Percentiles rank a stretch among this genome's conserved stretches.
Evolutionary conservation across 2,888 invertebrate species (phyloP).

Genomic region (Gymnoscelis rufifasciata): DNA sequence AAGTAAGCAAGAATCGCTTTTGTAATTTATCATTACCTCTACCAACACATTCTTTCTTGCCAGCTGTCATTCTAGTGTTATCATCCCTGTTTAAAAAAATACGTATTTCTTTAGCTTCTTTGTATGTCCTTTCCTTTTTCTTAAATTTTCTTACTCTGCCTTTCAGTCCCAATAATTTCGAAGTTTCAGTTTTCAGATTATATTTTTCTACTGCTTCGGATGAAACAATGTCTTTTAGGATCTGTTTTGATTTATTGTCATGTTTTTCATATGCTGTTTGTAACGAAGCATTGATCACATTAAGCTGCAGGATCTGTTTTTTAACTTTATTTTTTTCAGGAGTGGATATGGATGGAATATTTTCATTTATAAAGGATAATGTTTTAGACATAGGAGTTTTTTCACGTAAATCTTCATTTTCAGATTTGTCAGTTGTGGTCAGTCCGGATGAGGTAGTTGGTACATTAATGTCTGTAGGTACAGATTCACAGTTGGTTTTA

Average conservation of each 20-base stretch:
- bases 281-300: constrained; percentile 4
- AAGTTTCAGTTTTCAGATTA: constrained; percentile 5
- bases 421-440: constrained; percentile 5
- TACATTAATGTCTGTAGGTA: neutral
- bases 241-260: constrained; percentile 8
- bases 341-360: constrained; percentile 3
- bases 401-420: neutral
- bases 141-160: constrained; percentile 3
- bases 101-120: constrained; percentile 5
- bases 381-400: constrained; percentile 4
- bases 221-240: constrained; percentile 8
- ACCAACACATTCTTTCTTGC: constrained; percentile 8
- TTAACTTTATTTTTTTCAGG: constrained; percentile 2
- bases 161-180: constrained; percentile 1
- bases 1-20: neutral
- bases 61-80: constrained; percentile 3
- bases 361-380: constrained; percentile 8
- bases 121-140: constrained; percentile 5
- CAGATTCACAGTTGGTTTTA: constrained; percentile 5
- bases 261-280: constrained; percentile 6
- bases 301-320: constrained; percentile 4
- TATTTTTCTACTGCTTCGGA: constrained; percentile 7
- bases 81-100: constrained; percentile 2
- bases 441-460: neutral
- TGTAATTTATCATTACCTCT: constrained; percentile 3